A percentile compares a stretch with the other conserved stretches of the same genome.
These are phyloP conservation scores for Clanis bilineata DNA, from an alignment of 2,888 invertebrate genomes.

Conservation along the genomic window DNA sequence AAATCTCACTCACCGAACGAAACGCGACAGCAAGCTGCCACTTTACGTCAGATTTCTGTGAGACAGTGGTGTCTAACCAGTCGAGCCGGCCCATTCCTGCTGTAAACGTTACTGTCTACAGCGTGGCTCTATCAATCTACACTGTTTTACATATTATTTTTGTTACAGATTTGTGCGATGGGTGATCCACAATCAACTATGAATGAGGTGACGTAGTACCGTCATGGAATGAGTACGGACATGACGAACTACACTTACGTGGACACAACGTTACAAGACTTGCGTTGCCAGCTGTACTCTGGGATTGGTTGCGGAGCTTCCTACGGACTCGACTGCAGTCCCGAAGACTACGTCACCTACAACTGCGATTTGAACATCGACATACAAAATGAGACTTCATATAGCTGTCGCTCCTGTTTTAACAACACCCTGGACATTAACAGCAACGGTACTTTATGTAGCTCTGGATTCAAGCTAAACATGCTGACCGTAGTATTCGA, in stretches of 20 bases:
- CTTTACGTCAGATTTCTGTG: too few species aligned
- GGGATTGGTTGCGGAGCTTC: conserved; percentile 52
- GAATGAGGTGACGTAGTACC: conserved; percentile 56
- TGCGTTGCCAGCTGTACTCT: conserved; percentile 56
- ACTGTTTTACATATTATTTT: neutral
- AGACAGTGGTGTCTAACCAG: too few species aligned
- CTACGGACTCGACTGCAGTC: conserved; percentile 56
- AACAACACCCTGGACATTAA: conserved; percentile 51
- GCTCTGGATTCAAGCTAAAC: conserved; percentile 68
- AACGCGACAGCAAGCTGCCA: too few species aligned
- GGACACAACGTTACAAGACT: conserved; percentile 57
- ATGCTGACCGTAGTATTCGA: conserved; percentile 65
- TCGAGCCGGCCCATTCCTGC: too few species aligned
- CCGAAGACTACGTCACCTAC: conserved; percentile 41
- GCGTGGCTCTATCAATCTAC: too few species aligned
- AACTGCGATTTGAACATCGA: conserved; percentile 66
- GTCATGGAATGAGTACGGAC: conserved; percentile 51
- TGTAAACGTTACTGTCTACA: too few species aligned
- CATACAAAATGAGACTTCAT: conserved; percentile 74
- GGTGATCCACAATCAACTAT: conserved; percentile 22
- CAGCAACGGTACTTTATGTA: conserved; percentile 63
- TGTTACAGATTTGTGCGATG: conserved; percentile 43
- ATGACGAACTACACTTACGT: conserved; percentile 64
- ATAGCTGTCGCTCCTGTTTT: conserved; percentile 60
- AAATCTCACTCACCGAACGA: too few species aligned